A percentile compares a stretch with the other conserved stretches of the same genome.
Conservation (phyloP, 2,113 vertebrate genomes). For the Ploceus nigricollis region DNA sequence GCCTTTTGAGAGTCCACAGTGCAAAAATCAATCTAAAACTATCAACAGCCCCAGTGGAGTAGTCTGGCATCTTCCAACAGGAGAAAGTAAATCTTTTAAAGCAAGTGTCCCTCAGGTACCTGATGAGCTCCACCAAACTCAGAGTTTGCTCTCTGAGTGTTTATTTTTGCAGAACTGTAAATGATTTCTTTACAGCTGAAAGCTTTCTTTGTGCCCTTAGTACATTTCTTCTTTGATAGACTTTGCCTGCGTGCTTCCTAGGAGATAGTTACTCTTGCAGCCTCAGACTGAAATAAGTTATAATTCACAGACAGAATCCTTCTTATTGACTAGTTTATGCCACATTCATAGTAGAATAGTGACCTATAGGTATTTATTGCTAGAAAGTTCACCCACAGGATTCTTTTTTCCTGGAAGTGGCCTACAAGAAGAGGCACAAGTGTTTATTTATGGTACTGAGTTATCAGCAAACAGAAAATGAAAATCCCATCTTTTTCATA, state of each 20-base stretch:
- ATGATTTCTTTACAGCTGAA: neutral
- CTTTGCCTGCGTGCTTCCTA: neutral
- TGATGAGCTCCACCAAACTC: neutral
- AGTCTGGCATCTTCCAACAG: neutral
- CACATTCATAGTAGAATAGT: neutral
- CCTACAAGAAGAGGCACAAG: neutral
- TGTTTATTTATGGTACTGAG: neutral
- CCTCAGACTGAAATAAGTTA: neutral
- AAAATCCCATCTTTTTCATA: neutral
- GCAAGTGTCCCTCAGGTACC: neutral
- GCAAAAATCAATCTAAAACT: neutral
- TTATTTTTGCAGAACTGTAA: neutral
- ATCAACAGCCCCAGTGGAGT: neutral
- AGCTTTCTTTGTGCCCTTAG: neutral
- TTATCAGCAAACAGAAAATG: neutral
- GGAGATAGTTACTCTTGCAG: neutral
- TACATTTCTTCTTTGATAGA: neutral
- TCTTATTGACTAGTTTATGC: neutral
- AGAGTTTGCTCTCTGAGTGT: neutral
- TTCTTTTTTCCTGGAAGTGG: neutral
- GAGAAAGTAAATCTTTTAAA: neutral
- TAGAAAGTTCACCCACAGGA: neutral
- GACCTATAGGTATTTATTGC: neutral
- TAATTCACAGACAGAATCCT: neutral
- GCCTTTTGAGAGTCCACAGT: neutral